phyloP scores from a whole-genome alignment of 2,888 invertebrate genomes.

The Thalpophila matura region DNA sequence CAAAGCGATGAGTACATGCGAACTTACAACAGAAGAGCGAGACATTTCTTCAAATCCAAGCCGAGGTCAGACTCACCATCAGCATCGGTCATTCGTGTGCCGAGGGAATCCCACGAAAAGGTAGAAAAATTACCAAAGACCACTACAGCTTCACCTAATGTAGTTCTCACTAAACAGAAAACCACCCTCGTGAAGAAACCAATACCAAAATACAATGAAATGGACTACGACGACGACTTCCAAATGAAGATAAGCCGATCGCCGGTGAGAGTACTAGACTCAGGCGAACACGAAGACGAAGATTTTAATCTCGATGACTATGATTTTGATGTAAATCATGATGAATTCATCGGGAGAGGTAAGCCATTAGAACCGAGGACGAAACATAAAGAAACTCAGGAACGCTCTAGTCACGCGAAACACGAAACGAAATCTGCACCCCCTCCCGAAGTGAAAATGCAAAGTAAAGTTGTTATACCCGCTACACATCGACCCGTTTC shows the following conservation, averaged over 20 bases:
- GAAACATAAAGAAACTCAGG: conserved; percentile 60
- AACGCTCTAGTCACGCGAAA: conserved; percentile 18
- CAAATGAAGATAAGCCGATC: conserved; percentile 70
- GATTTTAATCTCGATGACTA: conserved; percentile 85
- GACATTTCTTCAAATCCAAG: conserved; percentile 46
- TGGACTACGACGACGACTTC: conserved; percentile 79
- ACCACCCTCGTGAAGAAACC: conserved; percentile 77
- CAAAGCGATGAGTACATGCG: conserved; percentile 62
- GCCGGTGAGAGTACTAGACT: conserved; percentile 68
- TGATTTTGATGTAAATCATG: conserved; percentile 84
- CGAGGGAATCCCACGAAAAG: conserved; percentile 61
- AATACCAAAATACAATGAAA: conserved; percentile 79
- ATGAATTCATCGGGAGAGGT: conserved; percentile 78
- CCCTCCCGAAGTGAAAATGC: conserved; percentile 56
- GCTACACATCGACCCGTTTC: conserved; percentile 25
- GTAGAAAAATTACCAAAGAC: conserved; percentile 35
- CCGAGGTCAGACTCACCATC: conserved; percentile 4
- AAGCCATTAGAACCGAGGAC: conserved; percentile 79
- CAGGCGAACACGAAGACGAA: conserved; percentile 83
- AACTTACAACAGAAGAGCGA: conserved; percentile 58
- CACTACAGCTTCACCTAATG: conserved; percentile 10
- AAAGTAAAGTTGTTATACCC: conserved; percentile 57
- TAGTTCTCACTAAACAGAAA: conserved; percentile 44
- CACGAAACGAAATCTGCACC: conserved; percentile 16
- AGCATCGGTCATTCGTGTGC: conserved; percentile 35